These are phyloP conservation scores for Rhinoptilus africanus DNA, from an alignment of 2,113 vertebrate genomes.

Conservation along the genomic window DNA sequence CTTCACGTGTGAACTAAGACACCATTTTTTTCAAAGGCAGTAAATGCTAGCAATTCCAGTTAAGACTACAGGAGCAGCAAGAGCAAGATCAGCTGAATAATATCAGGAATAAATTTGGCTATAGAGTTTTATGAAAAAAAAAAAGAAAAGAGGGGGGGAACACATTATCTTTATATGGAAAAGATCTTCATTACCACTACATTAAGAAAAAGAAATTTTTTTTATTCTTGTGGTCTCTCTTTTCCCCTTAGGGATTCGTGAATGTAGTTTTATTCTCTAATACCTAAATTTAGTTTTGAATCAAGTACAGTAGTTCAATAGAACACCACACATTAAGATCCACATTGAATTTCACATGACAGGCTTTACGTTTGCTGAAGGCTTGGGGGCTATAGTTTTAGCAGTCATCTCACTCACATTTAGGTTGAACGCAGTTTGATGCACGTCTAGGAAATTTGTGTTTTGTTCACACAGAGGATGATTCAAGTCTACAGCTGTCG, in stretches of 20 bases:
- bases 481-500: slow-evolving; percentile 70
- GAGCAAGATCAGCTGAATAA: not conserved
- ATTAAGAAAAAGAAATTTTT: not conserved
- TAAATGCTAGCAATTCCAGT: not conserved
- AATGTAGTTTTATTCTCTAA: not conserved
- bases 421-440: slow-evolving; percentile 52
- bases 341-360: slow-evolving; percentile 23
- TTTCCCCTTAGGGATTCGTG: not conserved
- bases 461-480: slow-evolving; percentile 41
- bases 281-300: not conserved
- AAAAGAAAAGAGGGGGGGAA: not conserved
- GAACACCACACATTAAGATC: not conserved
- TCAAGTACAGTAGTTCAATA: not conserved
- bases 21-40: not conserved
- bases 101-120: not conserved
- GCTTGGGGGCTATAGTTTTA: slow-evolving; percentile 41
- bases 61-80: not conserved
- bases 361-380: not conserved
- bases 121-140: not conserved
- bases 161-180: not conserved
- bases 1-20: not conserved
- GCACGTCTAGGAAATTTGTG: slow-evolving; percentile 59
- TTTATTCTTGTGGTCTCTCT: not conserved
- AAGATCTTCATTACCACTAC: not conserved
- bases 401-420: slow-evolving; percentile 42